Base-by-base conservation (phyloP, 2,797 vertebrate species). In the Macropodus opercularis region DNA sequence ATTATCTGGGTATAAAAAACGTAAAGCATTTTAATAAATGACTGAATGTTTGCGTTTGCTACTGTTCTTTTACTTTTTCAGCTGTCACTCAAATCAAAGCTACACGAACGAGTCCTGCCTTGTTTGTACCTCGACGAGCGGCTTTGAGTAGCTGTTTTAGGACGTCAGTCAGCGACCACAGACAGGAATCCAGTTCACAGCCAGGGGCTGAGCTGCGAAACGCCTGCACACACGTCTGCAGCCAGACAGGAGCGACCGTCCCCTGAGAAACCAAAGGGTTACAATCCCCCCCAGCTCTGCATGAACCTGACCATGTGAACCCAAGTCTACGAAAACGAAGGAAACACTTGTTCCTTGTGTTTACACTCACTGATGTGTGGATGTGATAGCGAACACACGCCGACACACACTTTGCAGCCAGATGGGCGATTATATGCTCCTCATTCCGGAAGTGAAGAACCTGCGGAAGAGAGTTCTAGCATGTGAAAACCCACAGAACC, bases 351-450 rank as follows among this genome's bases (percentile, higher is more conserved):
- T 3, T 3, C 3, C 24, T 24, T 7, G 6, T 6, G 26, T 8
- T 27, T 31, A 2, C 17, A 80, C 83, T 86, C 55, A 83, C 89
- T 42, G 52, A 56, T 10, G 14, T 48, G 72, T 77, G 72, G 66
- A 93, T 69, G 6, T 94, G 89, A 75, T 92, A 91, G 75, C 87
- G 69, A 8, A 96, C 85, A 47, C 91, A 89, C 0, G 84, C 58
- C 0, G 93, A 92, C 4, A 88, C 86, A 44, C 82, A 90, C 81
- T 93, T 95, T 2, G 94, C 91, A 47, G 95, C 91, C 80, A 95
- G 83, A 80, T 98, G 94, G 64, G 92, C 90, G 11, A 95, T 43
- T 12, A 97, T 74, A 51, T 72, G 91, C 55, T 98, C 94, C 0
- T 69, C 42, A 46, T 56, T 65, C 14, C 63, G 19, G 0, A 95